Percentiles rank a stretch among this genome's conserved stretches.
Conservation (phyloP, 2,888 invertebrate genomes). For the Meliscaeva auricollis region DNA sequence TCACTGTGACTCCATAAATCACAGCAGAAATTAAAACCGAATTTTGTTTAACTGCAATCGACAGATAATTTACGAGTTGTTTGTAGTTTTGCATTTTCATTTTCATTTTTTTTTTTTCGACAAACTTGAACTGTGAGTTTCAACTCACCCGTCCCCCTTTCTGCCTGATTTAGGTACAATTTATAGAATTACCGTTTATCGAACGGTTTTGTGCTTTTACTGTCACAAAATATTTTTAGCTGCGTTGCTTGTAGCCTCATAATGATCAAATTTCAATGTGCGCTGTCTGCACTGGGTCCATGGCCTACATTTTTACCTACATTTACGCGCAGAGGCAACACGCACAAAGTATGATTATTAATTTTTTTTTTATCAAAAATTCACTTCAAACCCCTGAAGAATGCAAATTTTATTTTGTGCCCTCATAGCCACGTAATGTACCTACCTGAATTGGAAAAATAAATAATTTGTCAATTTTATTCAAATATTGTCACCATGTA, state of each 20-base stretch:
- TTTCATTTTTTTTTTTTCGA: constrained; percentile 29
- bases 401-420: constrained; percentile 51
- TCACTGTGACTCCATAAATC: constrained; percentile 69
- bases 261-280: constrained; percentile 73
- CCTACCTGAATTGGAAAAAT: constrained; percentile 8
- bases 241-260: constrained; percentile 56
- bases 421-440: constrained; percentile 16
- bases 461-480: constrained; percentile 67
- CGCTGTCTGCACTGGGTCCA: constrained; percentile 61
- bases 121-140: constrained; percentile 43
- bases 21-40: constrained; percentile 54
- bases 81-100: constrained; percentile 63
- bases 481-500: constrained; percentile 52
- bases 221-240: constrained; percentile 67
- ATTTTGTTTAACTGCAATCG: constrained; percentile 61
- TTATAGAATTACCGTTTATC: neutral
- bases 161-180: constrained; percentile 37
- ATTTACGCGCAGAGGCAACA: constrained; percentile 27
- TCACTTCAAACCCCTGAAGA: constrained; percentile 50
- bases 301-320: constrained; percentile 66
- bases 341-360: constrained; percentile 63
- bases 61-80: constrained; percentile 73
- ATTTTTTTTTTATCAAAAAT: constrained; percentile 44
- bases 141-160: constrained; percentile 48
- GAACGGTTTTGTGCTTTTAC: constrained; percentile 59